Evolutionary conservation across 2,113 vertebrate species (phyloP).

Genomic region (Lycocorax pyrrhopterus): DNA sequence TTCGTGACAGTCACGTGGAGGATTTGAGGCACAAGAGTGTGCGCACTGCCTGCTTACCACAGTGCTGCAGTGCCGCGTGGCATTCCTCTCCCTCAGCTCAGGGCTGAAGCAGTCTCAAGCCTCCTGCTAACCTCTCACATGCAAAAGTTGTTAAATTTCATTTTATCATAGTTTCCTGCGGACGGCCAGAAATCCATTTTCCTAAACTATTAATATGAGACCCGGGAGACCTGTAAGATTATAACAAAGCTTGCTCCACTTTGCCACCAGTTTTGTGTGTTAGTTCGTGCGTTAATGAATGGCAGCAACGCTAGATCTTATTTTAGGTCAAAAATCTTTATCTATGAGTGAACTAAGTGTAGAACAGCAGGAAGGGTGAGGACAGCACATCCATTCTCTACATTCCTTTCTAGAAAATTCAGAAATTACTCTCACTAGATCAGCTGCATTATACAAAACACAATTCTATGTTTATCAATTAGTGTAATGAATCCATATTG

Average conservation of each 20-base stretch:
- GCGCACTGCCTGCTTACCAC: neutral
- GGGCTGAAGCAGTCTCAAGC: neutral
- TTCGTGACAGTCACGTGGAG: neutral
- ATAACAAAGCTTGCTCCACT: neutral
- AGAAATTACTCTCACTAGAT: neutral
- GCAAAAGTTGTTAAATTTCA: neutral
- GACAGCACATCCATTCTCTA: neutral
- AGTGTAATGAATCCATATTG: neutral
- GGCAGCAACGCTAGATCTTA: neutral
- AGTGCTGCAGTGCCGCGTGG: neutral
- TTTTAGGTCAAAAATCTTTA: neutral
- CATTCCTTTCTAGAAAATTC: neutral
- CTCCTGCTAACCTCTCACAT: neutral
- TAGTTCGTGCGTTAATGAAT: neutral
- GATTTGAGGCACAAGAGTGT: fast-evolving
- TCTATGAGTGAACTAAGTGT: neutral
- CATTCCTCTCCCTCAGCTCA: neutral
- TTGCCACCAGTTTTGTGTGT: neutral
- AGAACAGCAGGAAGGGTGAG: neutral
- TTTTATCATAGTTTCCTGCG: fast-evolving
- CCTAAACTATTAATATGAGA: neutral
- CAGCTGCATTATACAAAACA: neutral
- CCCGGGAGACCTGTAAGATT: neutral
- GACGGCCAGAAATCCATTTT: neutral
- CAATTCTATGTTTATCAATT: neutral